Base-by-base conservation (phyloP, 2,888 invertebrate genomes). In the Caenorhabditis sulstoni region DNA sequence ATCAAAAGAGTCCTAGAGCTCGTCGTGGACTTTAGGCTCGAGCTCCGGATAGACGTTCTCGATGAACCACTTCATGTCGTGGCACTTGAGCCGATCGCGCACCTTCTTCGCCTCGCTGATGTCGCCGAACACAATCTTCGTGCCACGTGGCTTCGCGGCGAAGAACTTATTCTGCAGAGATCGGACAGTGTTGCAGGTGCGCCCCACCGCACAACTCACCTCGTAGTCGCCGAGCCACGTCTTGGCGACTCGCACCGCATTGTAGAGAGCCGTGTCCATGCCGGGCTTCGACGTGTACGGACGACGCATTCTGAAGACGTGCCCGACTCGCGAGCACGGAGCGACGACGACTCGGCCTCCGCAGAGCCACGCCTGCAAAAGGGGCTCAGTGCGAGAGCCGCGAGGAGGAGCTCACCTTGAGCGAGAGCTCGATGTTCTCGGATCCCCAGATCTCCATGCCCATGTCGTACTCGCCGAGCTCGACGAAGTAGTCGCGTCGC, bases 371-470 rank as follows among this genome's bases (percentile, higher is more conserved):
- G 96, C 61, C n/a, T n/a, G n/a, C n/a, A n/a, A n/a, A n/a, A n/a
- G n/a, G n/a, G n/a, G n/a, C n/a, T n/a, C n/a, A n/a, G n/a, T n/a
- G n/a, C n/a, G n/a, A n/a, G n/a, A n/a, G n/a, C n/a, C n/a, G n/a
- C n/a, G n/a, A n/a, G n/a, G n/a, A n/a, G n/a, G n/a, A n/a, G n/a
- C n/a, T n/a, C n/a, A n/a, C n/a, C 49, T 73, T 78, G 39, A 79
- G 18, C 1, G 79, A 79, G 3, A 79, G 37, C 16, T 79, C 79
- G 49, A 79, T 79, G 29, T 79, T 96, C 92, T 96, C 96, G 59
- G 95, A 96, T 62, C 98, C 99, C 98, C 98, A 99, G 89, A 99
- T 98, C 91, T 99, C 97, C 98, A 99, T 98, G 87, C 98, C 98
- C 92, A 96, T 94, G 91, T 99, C 99, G 91, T 99, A 99, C 66